A percentile compares a stretch with the other conserved stretches of the same genome.
phyloP scores from a whole-genome alignment of 1,140 invertebrate species.

The Zaprionus vittiger region DNA sequence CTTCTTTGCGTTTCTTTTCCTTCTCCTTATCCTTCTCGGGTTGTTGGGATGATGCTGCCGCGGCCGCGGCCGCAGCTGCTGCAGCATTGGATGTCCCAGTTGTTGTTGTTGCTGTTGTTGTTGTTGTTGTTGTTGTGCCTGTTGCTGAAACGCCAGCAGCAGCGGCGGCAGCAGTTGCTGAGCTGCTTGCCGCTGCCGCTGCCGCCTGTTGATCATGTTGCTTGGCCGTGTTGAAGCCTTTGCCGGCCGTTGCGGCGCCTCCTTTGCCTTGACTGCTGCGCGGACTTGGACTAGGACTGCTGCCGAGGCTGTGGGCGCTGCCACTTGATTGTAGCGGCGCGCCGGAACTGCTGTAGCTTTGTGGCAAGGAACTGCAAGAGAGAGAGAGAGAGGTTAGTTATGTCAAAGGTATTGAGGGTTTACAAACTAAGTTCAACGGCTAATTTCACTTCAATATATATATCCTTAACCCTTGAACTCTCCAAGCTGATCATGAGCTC shows the following conservation, averaged over 20 bases:
- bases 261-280: constrained; percentile 29
- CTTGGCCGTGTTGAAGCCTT: constrained; percentile 52
- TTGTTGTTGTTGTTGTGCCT: constrained; percentile 1
- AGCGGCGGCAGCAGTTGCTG: constrained; percentile 38
- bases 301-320: constrained; percentile 46
- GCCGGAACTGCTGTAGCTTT: constrained; percentile 39
- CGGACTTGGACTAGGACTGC: constrained; percentile 35
- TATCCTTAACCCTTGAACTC: no score
- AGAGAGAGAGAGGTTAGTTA: neutral
- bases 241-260: constrained; percentile 27
- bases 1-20: constrained; percentile 86
- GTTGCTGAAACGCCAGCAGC: neutral
- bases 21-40: constrained; percentile 62
- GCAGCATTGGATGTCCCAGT: constrained; percentile 27
- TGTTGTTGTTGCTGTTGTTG: constrained; percentile 30
- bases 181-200: constrained; percentile 38
- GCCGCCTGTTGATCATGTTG: constrained; percentile 54
- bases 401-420: neutral
- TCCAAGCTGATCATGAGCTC: no score
- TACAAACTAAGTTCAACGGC: neutral
- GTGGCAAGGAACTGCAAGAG: constrained; percentile 51
- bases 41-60: constrained; percentile 24
- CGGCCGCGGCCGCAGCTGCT: constrained; percentile 30
- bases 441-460: no score
- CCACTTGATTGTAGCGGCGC: constrained; percentile 47